These are phyloP conservation scores for Zeus faber DNA, from an alignment of 2,113 vertebrate genomes.

Conservation along the genomic window DNA sequence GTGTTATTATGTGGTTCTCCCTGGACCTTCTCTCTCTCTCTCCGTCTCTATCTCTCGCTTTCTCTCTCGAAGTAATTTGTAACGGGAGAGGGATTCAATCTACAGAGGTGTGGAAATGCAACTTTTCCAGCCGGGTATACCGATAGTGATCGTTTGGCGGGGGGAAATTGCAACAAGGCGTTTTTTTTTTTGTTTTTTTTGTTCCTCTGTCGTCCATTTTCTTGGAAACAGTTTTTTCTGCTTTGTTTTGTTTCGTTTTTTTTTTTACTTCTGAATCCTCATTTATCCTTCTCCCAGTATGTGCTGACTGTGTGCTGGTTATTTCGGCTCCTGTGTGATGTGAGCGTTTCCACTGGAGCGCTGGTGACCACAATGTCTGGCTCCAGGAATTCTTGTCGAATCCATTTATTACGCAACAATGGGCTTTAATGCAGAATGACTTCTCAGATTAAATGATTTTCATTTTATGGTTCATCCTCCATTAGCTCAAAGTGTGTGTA, in stretches of 20 bases:
- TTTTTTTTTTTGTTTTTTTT: conserved; percentile 6
- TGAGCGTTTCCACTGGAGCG: conserved; percentile 49
- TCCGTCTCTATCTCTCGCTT: not conserved
- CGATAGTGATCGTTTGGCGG: conserved; percentile 32
- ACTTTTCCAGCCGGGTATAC: conserved; percentile 42
- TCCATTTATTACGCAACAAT: conserved; percentile 61
- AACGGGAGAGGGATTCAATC: conserved; percentile 55
- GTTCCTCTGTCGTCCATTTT: conserved; percentile 36
- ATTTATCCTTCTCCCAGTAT: conserved; percentile 33
- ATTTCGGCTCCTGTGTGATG: conserved; percentile 50
- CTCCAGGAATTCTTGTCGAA: conserved; percentile 55
- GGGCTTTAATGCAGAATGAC: conserved; percentile 42
- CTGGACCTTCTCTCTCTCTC: conserved; percentile 46
- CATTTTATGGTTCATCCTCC: conserved; percentile 8
- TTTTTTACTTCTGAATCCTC: conserved; percentile 14
- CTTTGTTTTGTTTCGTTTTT: conserved; percentile 10
- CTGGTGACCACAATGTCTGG: conserved; percentile 51
- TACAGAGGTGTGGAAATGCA: conserved; percentile 60
- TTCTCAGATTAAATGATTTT: conserved; percentile 25
- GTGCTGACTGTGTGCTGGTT: conserved; percentile 68
- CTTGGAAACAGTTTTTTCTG: conserved; percentile 30
- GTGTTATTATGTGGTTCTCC: conserved; percentile 65
- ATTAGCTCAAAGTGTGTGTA: conserved; percentile 14
- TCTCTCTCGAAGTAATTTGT: conserved; percentile 46
- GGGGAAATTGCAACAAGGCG: conserved; percentile 27